Conservation (phyloP, 2,888 invertebrate species). For the Stenodera caucasica region DNA sequence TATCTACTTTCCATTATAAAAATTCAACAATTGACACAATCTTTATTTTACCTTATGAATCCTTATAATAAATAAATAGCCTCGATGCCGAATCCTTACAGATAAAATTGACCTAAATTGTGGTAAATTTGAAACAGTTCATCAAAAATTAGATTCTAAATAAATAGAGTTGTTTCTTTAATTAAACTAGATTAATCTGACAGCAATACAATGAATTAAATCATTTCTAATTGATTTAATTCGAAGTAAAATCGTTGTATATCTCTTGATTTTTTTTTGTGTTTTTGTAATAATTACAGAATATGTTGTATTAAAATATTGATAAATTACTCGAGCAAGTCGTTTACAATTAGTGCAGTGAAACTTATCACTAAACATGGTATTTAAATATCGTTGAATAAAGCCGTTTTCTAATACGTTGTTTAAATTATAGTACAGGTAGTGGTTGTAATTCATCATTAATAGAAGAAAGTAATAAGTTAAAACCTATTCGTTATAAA, state of each 20-base stretch:
- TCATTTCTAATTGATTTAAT: conserved; percentile 1
- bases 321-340: neutral
- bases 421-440: conserved; percentile 20
- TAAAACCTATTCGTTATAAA: conserved; percentile 13
- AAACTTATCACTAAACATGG: conserved; percentile 14
- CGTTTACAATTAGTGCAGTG: neutral
- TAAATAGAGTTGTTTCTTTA: neutral
- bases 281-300: neutral
- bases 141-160: neutral
- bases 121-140: neutral
- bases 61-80: neutral
- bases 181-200: neutral
- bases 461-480: conserved; percentile 24
- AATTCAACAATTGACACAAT: neutral
- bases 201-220: conserved; percentile 1
- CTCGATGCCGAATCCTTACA: neutral
- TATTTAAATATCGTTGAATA: conserved; percentile 20
- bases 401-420: conserved; percentile 24
- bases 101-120: neutral
- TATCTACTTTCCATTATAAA: neutral
- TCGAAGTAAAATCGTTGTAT: neutral
- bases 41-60: neutral
- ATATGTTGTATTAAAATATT: neutral
- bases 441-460: conserved; percentile 25
- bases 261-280: neutral